Base-by-base conservation (phyloP, 1,140 invertebrate species). In the Drosophila ambigua region DNA sequence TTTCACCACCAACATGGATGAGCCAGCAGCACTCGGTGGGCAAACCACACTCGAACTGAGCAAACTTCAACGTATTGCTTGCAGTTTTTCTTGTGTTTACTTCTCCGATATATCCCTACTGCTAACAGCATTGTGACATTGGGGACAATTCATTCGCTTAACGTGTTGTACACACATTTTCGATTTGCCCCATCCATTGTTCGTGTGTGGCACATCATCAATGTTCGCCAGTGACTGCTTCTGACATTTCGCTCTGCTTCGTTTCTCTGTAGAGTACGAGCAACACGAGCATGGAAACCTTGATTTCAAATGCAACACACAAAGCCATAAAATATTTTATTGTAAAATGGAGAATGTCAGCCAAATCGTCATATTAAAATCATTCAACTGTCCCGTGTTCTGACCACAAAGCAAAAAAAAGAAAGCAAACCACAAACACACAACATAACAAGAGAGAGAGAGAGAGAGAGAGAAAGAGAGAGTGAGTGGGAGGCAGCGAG, bases 261-360 rank as follows among this genome's bases (percentile, higher is more conserved):
- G 0, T 20, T 2, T 2, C 16, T n/a, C 28, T 13, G 11, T 13
- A 11, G 35, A 39, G 35, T 39, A 13, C 35, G 11, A 39, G 35
- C 4, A 39, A 39, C 13, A 39, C 35, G 35, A 58, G 67, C 58
- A 71, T 58, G 67, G 66, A 71, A 53, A 52, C 72, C 72, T 79
- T 77, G 73, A 79, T 77, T 87, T 61, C 49, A 77, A 71, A 87
- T 82, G 82, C 82, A 78, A 62, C 68, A 54, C 82, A 88, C 78
- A 78, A 82, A 72, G 79, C 83, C 83, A 82, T 82, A 68, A 87
- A 85, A 85, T 85, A 80, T 85, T 81, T 76, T 82, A 76, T 76
- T 76, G 63, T 76, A 76, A 76, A 76, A 69, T 53, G 64, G 51
- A 73, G 71, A 73, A 60, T 55, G 54, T 75, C 72, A 54, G 62